phyloP scores from a whole-genome alignment of 2,888 invertebrate genomes.

The Synergus itoensis region DNA sequence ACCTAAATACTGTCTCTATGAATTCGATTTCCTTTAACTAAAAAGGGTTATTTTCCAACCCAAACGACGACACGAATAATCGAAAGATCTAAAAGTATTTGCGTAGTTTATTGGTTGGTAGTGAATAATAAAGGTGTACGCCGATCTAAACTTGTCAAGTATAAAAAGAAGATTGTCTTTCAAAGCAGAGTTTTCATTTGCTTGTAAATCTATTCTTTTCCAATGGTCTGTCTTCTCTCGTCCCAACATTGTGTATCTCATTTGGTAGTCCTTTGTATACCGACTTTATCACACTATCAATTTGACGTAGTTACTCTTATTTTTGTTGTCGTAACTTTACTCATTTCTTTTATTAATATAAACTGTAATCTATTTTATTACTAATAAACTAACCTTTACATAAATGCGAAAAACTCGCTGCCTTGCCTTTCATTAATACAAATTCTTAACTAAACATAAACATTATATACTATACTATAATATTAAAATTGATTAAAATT shows the following conservation, averaged over 20 bases:
- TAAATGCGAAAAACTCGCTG: conserved; percentile 36
- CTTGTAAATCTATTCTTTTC: conserved; percentile 7
- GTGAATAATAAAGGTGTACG: conserved; percentile 39
- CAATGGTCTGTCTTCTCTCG: conserved; percentile 15
- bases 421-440: conserved; percentile 11
- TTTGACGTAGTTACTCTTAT: conserved; percentile 20
- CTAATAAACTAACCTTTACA: conserved; percentile 22
- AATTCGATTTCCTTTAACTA: background rate
- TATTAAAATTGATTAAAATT: no score
- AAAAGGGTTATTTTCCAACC: background rate
- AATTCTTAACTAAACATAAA: background rate
- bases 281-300: conserved; percentile 16
- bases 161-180: conserved; percentile 3
- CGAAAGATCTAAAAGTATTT: background rate
- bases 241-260: conserved; percentile 9
- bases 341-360: conserved; percentile 6
- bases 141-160: conserved; percentile 19
- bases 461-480: no score
- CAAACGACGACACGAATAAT: conserved; percentile 13
- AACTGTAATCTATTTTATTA: conserved; percentile 2
- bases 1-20: conserved; percentile 31
- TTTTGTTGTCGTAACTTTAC: conserved; percentile 22
- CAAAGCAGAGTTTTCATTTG: conserved; percentile 24
- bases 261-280: conserved; percentile 21
- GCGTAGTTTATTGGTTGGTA: conserved; percentile 39